Base-by-base conservation (phyloP, 2,113 vertebrate genomes). In the Ia io region DNA sequence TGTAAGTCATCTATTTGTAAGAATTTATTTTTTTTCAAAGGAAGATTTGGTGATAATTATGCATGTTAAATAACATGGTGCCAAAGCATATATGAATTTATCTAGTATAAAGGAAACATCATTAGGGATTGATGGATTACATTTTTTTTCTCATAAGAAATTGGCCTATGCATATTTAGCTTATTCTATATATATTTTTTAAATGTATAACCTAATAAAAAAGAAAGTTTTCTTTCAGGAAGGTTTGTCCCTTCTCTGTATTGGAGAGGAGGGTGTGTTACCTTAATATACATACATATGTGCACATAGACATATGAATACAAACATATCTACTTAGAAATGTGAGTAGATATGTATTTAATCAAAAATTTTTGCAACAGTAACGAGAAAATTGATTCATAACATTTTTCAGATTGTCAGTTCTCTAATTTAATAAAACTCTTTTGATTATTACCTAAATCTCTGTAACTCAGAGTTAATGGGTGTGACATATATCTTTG, bases 351-450 rank as follows among this genome's bases (percentile, higher is more conserved):
- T 84, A 42, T 73, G 5, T 88, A n/a, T 78, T 88, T 82, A 93
- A 69, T 83, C 11, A 89, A 96, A 84, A 67, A 16, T 47, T 87
- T 74, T 90, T 83, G 49, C 95, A 86, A 44, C 92, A 76, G 17
- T 71, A 59, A 30, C 88, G 77, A 96, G 70, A 93, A 88, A 93
- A 88, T 79, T 42, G 51, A 78, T 70, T 69, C 32, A n/a, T 89
- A 47, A 4, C 4, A 51, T 67, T 86, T 88, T 73, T 84, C 18
- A 73, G 22, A 37, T 56, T 69, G n/a, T 83, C 40, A 71, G 3
- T 69, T 93, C 77, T 86, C 59, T 84, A 87, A 53, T 59, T 79
- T 94, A 56, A 53, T 47, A 84, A 37, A 35, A 3, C 4, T 73
- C 20, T 53, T 91, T 61, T 91, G 82, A 83, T 90, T 92, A 18